These are phyloP conservation scores for Rhimphoctona megacephalus DNA, from an alignment of 2,888 invertebrate species.

Conservation along the genomic window DNA sequence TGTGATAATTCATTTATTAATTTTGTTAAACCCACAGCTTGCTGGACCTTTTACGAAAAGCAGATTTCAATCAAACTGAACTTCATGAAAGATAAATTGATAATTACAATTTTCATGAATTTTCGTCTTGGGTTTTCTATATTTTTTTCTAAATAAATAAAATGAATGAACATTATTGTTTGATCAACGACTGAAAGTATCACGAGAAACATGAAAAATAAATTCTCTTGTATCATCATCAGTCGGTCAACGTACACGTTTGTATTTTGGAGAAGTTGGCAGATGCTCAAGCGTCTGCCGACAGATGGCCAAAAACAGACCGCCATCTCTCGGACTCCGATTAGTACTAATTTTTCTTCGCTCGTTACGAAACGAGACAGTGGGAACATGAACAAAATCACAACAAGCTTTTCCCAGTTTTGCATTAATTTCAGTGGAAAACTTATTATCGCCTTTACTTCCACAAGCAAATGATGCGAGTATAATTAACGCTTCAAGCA, in stretches of 20 bases:
- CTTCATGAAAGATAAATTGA: neutral
- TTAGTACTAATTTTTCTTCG: neutral
- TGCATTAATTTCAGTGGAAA: neutral
- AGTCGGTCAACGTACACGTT: conserved; percentile 29
- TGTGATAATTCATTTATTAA: too few species aligned
- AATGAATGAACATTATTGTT: neutral
- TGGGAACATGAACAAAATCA: neutral
- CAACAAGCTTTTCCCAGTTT: neutral
- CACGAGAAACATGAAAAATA: neutral
- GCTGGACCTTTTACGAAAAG: too few species aligned
- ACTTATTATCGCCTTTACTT: neutral
- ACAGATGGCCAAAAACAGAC: conserved; percentile 44
- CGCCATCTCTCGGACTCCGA: conserved; percentile 52
- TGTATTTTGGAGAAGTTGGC: neutral
- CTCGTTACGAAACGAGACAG: neutral
- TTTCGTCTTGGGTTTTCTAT: neutral
- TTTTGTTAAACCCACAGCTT: too few species aligned
- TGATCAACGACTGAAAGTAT: neutral
- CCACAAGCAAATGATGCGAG: neutral
- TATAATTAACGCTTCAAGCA: neutral
- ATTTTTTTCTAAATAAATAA: neutral
- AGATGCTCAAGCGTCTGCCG: conserved; percentile 14
- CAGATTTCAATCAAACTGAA: neutral
- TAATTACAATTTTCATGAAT: neutral
- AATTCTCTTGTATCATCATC: conserved; percentile 19